Percentiles rank a stretch among this genome's conserved stretches.
Evolutionary conservation across 64 coral and sea anemone species (phyloP).

Genomic region (Dendronephthya gigantea): DNA sequence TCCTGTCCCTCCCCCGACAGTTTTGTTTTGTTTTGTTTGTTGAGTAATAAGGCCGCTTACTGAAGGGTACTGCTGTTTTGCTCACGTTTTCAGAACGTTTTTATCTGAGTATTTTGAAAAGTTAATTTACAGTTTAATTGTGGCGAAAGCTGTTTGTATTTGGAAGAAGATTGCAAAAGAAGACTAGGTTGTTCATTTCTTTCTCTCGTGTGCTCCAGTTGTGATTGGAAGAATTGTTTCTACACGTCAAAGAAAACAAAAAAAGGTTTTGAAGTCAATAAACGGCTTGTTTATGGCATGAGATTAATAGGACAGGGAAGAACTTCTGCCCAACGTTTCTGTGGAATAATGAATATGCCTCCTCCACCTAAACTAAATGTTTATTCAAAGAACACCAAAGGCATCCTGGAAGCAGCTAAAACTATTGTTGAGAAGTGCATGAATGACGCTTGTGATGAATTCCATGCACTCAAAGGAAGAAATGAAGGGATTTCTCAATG

Average conservation of each 20-base stretch:
- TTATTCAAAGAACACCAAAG: background rate
- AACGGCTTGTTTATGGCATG: background rate
- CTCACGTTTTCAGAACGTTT: too few species aligned
- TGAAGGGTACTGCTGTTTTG: too few species aligned
- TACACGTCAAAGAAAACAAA: background rate
- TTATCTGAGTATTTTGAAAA: background rate
- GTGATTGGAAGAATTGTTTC: background rate
- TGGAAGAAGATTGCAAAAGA: background rate
- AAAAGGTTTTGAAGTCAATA: background rate
- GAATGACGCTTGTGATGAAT: background rate
- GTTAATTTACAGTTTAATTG: background rate
- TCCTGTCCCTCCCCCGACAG: background rate
- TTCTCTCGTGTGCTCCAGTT: background rate
- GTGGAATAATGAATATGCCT: background rate
- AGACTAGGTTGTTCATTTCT: background rate
- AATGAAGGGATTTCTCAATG: background rate
- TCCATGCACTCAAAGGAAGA: background rate
- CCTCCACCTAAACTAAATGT: background rate
- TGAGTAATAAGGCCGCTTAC: too few species aligned
- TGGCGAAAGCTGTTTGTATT: background rate
- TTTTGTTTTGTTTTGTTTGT: conserved; percentile 7
- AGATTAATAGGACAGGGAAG: background rate
- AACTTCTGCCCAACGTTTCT: background rate
- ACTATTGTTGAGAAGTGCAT: background rate
- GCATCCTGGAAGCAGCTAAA: background rate